Evolutionary conservation across 2,888 invertebrate species (phyloP), one percentile per base, ranked within the genome.

Genomic region (Amiota communis): DNA sequence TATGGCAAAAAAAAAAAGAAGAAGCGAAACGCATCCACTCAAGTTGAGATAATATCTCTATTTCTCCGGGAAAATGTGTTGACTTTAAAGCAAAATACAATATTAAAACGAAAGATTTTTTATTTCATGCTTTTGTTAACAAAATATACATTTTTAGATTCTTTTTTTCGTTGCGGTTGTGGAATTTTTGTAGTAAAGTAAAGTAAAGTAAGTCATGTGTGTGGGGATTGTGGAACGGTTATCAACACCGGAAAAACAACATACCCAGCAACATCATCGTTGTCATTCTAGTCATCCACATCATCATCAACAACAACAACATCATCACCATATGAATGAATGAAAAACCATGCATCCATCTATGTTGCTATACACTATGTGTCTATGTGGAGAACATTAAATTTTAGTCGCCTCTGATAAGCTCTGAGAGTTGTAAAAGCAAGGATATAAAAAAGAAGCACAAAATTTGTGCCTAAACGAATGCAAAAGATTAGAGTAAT

Each of bases 31-130:
- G 51, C 67, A 68, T 36, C 53, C 67, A 68, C 67, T 68, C 67
- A 53, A 68, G 23, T 68, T 68, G 67, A 68, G 67, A 68, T 68
- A 53, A 20, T 53, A 68, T 68, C 67, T 47, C 23, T 6, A 53
- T 23, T 53, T 51, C 67, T 53, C 67, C 6, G 4, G 36, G 53
- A 36, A 53, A 68, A 68, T 53, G 53, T 68, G 36, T 68, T 65
- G 47, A n/a, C 67, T 12, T 13, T 11, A 59, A 57, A 59, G 17
- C 17, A 68, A 68, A 68, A 23, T 23, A 68, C n/a, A n/a, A n/a
- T 49, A 48, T 15, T 20, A 59, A 10, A 11, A n/a, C 15, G 4
- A 59, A 59, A 59, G 15, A n/a, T 59, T 36, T 36, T 36, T 36
- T 36, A 2, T 23, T 6, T 6, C 36, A 2, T 59, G 59, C 59